Evolutionary conservation across 2,113 vertebrate genomes (phyloP).

Genomic region (Psittacus erithacus): DNA sequence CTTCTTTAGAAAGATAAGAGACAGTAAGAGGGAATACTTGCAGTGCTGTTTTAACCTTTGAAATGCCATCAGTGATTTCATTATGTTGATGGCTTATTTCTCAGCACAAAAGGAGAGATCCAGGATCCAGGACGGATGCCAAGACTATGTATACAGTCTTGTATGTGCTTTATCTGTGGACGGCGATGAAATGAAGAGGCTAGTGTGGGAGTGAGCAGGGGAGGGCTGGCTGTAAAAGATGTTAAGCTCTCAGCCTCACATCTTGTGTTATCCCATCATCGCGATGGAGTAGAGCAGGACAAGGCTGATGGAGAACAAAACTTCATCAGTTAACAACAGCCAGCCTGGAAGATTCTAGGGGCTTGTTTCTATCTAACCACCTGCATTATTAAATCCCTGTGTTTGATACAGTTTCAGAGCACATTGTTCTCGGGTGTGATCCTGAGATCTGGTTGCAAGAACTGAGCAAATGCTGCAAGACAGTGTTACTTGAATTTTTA

Average conservation of each 20-base stretch:
- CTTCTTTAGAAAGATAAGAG: conserved; percentile 46
- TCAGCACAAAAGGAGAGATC: background rate
- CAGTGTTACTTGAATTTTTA: background rate
- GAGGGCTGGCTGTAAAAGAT: background rate
- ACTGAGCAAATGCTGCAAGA: background rate
- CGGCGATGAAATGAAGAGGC: background rate
- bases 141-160: background rate
- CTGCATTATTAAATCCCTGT: background rate
- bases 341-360: background rate
- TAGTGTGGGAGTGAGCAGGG: background rate
- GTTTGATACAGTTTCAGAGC: background rate
- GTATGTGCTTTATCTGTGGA: background rate
- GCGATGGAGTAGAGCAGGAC: background rate
- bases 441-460: background rate
- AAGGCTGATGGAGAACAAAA: background rate
- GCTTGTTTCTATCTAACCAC: background rate
- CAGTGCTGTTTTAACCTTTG: conserved; percentile 37
- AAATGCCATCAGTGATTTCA: conserved; percentile 44
- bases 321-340: background rate
- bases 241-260: background rate
- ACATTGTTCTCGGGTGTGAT: background rate
- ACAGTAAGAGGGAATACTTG: conserved; percentile 46
- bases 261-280: background rate
- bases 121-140: background rate
- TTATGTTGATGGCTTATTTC: background rate